Evolutionary conservation across 2,797 vertebrate genomes (phyloP), one percentile per base, ranked within the genome.

Genomic region (Trachurus trachurus): DNA sequence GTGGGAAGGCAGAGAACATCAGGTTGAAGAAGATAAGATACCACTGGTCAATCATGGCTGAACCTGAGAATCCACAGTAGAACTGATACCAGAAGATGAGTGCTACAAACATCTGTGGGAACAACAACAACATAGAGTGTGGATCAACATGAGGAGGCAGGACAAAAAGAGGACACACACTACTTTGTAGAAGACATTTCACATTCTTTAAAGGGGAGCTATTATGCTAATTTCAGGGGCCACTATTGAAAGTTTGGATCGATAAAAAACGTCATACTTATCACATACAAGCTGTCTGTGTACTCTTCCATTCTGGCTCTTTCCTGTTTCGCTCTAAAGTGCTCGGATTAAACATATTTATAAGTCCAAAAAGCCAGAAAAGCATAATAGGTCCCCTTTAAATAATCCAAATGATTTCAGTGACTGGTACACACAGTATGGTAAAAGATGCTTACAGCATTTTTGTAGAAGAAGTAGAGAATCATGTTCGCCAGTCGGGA

Each of bases 11-110:
- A 0, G 98, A 98, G 93, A 99, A 99, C 93, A 99, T 92, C 91
- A 99, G 95, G 93, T 99, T 99, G 89, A 99, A 99, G 96, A 99
- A 98, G 93, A 99, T 97, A 63, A 99, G 95, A 88, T 99, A 99
- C 98, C 98, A 99, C 92, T 99, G 98, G 91, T 99, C 98, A 21
- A 99, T 94, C 98, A 99, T 98, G 68, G 98, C 90, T 0, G 98
- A 98, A 6, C 98, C 98, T 0, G 98, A 99, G 95, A 99, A 99
- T 1, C 98, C 98, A 0, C 98, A 99, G 94, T 97, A 98, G 92
- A 99, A 99, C 96, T 99, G 98, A 94, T 97, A 99, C 98, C 98
- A 99, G 93, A 99, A 99, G 76, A 98, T 96, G 78, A 99, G 96
- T 11, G 97, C 96, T 45, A 99, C 98, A 73, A 99, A 99, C 98